A percentile compares a stretch with the other conserved stretches of the same genome.
These are phyloP conservation scores for Cacoxenus indagator DNA, from an alignment of 2,888 invertebrate genomes.

Conservation along the genomic window DNA sequence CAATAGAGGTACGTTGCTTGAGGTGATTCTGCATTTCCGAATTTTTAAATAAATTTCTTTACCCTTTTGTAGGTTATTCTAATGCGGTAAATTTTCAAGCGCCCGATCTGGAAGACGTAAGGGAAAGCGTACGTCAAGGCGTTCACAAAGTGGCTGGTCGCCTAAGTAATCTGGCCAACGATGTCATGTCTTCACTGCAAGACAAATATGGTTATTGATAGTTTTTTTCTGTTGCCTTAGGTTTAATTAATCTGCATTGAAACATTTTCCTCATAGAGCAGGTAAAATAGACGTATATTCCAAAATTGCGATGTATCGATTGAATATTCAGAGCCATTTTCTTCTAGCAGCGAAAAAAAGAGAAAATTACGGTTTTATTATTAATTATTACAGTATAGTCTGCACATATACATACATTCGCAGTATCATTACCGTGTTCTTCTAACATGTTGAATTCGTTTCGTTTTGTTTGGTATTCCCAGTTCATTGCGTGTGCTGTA, in stretches of 20 bases:
- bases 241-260: neutral
- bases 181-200: slow-evolving; percentile 93
- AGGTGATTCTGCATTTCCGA: neutral
- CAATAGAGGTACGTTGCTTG: slow-evolving; percentile 21
- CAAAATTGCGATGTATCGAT: neutral
- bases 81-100: slow-evolving; percentile 72
- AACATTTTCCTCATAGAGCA: neutral
- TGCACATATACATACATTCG: neutral
- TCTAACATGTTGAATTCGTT: neutral
- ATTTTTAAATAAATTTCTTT: neutral
- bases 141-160: slow-evolving; percentile 98
- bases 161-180: slow-evolving; percentile 93
- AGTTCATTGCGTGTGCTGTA: slow-evolving; percentile 31
- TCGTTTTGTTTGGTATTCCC: neutral
- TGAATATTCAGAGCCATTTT: slow-evolving; percentile 5
- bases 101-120: slow-evolving; percentile 94
- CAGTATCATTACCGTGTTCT: neutral
- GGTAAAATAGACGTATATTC: slow-evolving; percentile 11
- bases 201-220: slow-evolving; percentile 79
- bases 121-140: slow-evolving; percentile 96
- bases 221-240: slow-evolving; percentile 9
- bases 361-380: neutral
- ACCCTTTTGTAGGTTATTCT: slow-evolving; percentile 54
- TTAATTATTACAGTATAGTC: neutral
- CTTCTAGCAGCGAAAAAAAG: neutral